Conservation (phyloP, 2,888 invertebrate genomes). For the Syrista parreyssii region DNA sequence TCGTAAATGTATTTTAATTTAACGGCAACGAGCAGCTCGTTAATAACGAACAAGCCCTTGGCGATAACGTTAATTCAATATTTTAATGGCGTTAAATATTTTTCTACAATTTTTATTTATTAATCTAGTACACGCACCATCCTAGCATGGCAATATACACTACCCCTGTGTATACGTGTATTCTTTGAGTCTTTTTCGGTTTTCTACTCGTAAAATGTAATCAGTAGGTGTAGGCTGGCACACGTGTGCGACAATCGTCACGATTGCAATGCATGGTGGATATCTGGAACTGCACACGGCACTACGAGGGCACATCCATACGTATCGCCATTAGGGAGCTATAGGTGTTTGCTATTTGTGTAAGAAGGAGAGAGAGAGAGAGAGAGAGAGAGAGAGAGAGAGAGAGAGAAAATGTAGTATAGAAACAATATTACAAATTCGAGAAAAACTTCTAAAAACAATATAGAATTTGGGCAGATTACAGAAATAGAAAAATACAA, state of each 20-base stretch:
- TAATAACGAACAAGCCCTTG: neutral
- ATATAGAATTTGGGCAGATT: neutral
- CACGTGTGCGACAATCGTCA: neutral
- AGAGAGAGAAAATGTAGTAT: neutral
- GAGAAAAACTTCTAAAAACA: neutral
- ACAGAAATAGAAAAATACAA: neutral
- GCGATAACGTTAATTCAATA: neutral
- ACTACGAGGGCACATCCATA: neutral
- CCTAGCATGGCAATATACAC: neutral
- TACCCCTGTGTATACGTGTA: neutral
- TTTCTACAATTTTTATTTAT: neutral
- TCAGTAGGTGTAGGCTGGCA: neutral
- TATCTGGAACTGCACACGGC: neutral
- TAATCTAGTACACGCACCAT: neutral
- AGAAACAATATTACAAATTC: neutral
- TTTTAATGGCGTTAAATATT: neutral
- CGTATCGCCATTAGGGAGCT: neutral
- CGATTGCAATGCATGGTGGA: neutral
- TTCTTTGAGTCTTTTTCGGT: neutral
- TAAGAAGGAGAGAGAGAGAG: neutral
- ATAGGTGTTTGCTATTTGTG: neutral
- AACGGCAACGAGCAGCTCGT: neutral
- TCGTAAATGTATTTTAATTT: neutral
- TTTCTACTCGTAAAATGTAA: neutral
- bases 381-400: no score